phyloP scores from a whole-genome alignment of 1,140 invertebrate genomes.

The Drosophila melanica region DNA sequence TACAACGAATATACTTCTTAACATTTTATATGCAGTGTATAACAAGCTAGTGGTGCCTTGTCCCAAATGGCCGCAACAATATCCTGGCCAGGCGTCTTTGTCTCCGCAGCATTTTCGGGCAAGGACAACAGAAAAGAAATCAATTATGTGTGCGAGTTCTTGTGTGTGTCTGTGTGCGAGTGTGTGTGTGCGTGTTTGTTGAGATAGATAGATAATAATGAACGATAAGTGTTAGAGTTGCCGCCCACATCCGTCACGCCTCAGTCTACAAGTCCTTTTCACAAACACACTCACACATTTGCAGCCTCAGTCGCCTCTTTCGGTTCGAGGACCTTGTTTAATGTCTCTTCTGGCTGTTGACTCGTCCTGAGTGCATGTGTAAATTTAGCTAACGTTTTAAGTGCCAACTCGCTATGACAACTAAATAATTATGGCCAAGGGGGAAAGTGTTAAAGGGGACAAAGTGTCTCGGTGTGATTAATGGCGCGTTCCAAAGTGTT shows the following conservation, averaged over 20 bases:
- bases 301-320: slow-evolving; percentile 3
- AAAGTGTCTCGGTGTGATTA: slow-evolving; percentile 54
- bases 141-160: slow-evolving; percentile 62
- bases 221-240: slow-evolving; percentile 79
- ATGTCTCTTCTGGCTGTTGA: slow-evolving; percentile 51
- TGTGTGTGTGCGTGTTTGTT: slow-evolving; percentile 2
- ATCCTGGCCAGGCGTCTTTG: slow-evolving; percentile 33
- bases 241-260: slow-evolving; percentile 62
- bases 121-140: slow-evolving; percentile 54
- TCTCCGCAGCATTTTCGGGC: slow-evolving; percentile 32
- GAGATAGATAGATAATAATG: slow-evolving; percentile 71
- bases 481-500: slow-evolving; percentile 49
- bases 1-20: no score
- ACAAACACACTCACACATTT: slow-evolving; percentile 13
- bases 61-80: slow-evolving; percentile 44
- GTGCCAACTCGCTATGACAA: slow-evolving; percentile 75
- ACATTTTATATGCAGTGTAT: not conserved
- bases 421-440: slow-evolving; percentile 43
- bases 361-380: slow-evolving; percentile 73
- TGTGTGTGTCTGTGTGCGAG: slow-evolving; percentile 9
- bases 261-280: slow-evolving; percentile 1
- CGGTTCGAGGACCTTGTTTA: slow-evolving; percentile 46
- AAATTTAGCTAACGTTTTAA: slow-evolving; percentile 80
- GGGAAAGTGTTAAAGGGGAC: not conserved
- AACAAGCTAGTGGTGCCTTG: slow-evolving; percentile 32